Base-by-base conservation (phyloP, 1,140 invertebrate genomes). In the Aricia agestis region DNA sequence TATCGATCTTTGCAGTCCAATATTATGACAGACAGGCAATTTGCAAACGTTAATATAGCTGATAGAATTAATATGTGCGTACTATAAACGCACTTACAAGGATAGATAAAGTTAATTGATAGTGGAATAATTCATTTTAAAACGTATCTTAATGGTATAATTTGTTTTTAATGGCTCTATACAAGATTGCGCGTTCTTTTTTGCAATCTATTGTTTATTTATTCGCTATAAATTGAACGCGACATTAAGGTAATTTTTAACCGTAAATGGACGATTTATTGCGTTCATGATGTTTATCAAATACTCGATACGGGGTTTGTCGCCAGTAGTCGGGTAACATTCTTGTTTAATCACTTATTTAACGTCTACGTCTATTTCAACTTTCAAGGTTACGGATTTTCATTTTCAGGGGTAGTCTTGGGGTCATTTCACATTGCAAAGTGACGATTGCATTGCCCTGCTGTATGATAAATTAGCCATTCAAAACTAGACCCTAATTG, bases 131-230 rank as follows among this genome's bases (percentile, higher is more conserved):
- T 63, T 63, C 59, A 63, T 63, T 63, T 25, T 63, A 63, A 31
- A 63, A 63, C 59, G 18, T 63, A 63, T 63, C 17, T 63, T 63
- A 63, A 63, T 63, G 59, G 17, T 19, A 63, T 63, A 63, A 63
- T 63, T 19, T 11, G 59, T 63, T 63, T 63, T 63, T 63, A 63
- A 63, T 63, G 59, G 9, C 19, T 19, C 59, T 19, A 63, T 19
- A 25, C 59, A 19, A 63, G 59, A 63, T 63, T 63, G 18, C n/a
- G 59, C 13, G 25, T 25, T 25, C 45, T 52, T 63, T 63, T 63
- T 63, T 63, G 59, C 59, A 11, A 25, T 63, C 59, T 19, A 63
- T 63, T 63, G 59, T 63, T 63, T 63, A 63, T 19, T 63, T 52
- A 52, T 52, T 52, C 45, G 59, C 59, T 2, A 63, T 19, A 19